phyloP scores from a whole-genome alignment of 1,140 invertebrate species.

The Diprion similis region DNA sequence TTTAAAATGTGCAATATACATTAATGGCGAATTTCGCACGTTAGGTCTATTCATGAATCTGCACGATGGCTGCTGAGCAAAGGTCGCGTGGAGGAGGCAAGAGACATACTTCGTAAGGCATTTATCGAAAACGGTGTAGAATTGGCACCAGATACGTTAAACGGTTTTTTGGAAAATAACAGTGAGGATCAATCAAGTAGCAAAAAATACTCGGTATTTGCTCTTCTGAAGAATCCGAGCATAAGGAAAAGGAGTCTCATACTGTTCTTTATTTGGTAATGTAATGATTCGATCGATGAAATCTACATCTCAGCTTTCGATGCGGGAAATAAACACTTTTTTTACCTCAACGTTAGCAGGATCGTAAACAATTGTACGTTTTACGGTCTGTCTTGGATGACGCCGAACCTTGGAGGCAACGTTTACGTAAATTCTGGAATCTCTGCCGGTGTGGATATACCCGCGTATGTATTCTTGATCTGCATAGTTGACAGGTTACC shows the following conservation, averaged over 20 bases:
- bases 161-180: slow-evolving; percentile 58
- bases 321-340: not conserved
- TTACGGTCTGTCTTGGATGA: slow-evolving; percentile 82
- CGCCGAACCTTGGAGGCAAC: slow-evolving; percentile 75
- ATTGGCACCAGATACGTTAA: slow-evolving; percentile 64
- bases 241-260: slow-evolving; percentile 74
- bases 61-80: slow-evolving; percentile 82
- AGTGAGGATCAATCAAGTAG: slow-evolving; percentile 52
- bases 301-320: not conserved
- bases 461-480: slow-evolving; percentile 74
- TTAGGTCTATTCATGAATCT: slow-evolving; percentile 82
- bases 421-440: slow-evolving; percentile 79
- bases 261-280: slow-evolving; percentile 81
- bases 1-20: not conserved
- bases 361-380: slow-evolving; percentile 81
- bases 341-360: slow-evolving; percentile 59
- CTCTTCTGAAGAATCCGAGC: slow-evolving; percentile 75
- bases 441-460: slow-evolving; percentile 80
- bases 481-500: slow-evolving; percentile 77
- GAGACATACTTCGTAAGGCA: slow-evolving; percentile 71
- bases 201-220: slow-evolving; percentile 67
- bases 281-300: slow-evolving; percentile 18
- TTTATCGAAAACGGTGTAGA: slow-evolving; percentile 72
- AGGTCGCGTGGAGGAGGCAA: slow-evolving; percentile 73
- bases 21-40: slow-evolving; percentile 12